Percentiles rank a stretch among this genome's conserved stretches.
Evolutionary conservation across 2,113 vertebrate genomes (phyloP).

Genomic region (Corythaeola cristata): DNA sequence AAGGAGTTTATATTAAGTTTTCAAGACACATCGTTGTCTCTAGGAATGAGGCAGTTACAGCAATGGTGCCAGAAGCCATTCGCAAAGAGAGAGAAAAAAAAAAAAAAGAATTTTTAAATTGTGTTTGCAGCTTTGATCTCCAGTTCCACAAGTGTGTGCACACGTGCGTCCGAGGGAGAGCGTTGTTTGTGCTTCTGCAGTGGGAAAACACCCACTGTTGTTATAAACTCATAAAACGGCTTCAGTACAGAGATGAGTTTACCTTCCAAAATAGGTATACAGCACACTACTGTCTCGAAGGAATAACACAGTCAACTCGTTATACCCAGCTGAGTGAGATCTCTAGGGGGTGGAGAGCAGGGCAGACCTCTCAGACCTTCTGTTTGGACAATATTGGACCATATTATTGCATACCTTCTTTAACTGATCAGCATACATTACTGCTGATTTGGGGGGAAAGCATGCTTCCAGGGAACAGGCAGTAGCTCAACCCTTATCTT

Average conservation of each 20-base stretch:
- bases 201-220: not conserved
- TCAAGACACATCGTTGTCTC: not conserved
- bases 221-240: not conserved
- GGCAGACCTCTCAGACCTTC: not conserved
- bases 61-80: not conserved
- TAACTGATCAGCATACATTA: not conserved
- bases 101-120: not conserved
- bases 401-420: not conserved
- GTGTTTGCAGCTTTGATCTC: not conserved
- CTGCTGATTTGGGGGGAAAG: not conserved
- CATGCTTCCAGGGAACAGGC: not conserved
- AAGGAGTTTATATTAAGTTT: not conserved
- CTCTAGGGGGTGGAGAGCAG: too few species aligned
- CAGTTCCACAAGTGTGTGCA: fast-evolving
- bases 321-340: not conserved
- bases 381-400: too few species aligned
- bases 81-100: not conserved
- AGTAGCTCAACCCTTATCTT: not conserved
- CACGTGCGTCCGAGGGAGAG: not conserved
- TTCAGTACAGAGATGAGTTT: not conserved
- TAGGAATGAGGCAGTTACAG: not conserved
- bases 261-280: not conserved
- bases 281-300: not conserved
- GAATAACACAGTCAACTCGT: not conserved
- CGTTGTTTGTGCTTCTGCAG: not conserved